phyloP scores from a whole-genome alignment of 2,113 vertebrate species.

The Recurvirostra avosetta region DNA sequence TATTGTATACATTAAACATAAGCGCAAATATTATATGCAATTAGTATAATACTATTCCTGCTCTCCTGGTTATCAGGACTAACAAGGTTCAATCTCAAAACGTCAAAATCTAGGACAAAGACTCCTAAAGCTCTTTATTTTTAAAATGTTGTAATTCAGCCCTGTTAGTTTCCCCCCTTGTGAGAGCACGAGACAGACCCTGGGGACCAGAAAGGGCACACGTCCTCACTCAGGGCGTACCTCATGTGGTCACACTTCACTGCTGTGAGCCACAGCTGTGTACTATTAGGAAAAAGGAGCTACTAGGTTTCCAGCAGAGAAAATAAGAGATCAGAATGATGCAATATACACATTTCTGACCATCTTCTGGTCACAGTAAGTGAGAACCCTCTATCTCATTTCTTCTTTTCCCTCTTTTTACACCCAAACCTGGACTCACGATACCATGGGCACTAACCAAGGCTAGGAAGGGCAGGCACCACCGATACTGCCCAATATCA shows the following conservation, averaged over 20 bases:
- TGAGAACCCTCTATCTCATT: neutral
- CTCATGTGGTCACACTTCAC: neutral
- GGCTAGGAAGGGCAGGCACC: neutral
- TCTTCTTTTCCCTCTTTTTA: neutral
- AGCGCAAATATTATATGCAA: neutral
- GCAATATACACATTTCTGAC: neutral
- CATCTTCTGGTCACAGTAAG: neutral
- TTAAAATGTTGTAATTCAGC: neutral
- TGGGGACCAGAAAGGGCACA: neutral
- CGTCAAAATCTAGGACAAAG: neutral
- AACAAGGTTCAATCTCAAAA: neutral
- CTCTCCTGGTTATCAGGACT: neutral
- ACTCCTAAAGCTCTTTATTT: neutral
- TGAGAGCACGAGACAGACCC: rapidly evolving
- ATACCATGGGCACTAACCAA: rapidly evolving
- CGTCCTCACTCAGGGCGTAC: neutral
- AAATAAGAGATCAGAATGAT: neutral
- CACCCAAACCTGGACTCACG: neutral
- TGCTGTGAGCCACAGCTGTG: neutral
- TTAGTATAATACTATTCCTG: neutral
- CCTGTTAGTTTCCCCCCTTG: neutral
- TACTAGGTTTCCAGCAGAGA: neutral
- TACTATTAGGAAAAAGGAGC: neutral
- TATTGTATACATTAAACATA: neutral
- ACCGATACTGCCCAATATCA: neutral